Evolutionary conservation across 1,140 invertebrate species (phyloP), one percentile per base, ranked within the genome.

Genomic region (Venturia canescens): DNA sequence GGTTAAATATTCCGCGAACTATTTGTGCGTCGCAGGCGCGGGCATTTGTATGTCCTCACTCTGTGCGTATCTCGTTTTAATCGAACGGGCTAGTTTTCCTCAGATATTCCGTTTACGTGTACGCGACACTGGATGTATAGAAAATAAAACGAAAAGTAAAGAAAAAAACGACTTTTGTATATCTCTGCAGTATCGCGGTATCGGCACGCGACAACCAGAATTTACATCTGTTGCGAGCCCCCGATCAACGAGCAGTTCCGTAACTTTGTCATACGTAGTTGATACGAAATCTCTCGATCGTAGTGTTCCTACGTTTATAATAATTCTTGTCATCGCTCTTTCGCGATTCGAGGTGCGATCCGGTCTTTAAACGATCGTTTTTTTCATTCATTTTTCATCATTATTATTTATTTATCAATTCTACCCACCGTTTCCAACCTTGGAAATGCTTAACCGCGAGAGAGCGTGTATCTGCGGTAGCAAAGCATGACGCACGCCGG

Each of bases 381-480:
- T n/a, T n/a, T n/a, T 15, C 69, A 88, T 87, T 86, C 87, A 86
- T 88, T 85, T 85, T 83, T 84, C 83, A 69, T 80, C 38, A 71
- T 23, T 74, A 27, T 74, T 44, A 3, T 63, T 66, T 27, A 29
- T 66, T 27, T 66, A 3, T 44, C 13, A 4, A 44, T 44, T 2
- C 26, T 29, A n/a, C 3, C 60, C 15, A 6, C 11, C 60, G 13
- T 5, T 66, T 27, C 13, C 86, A 84, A 88, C 87, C 86, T 89
- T 89, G 87, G 85, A 84, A 78, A 79, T 83, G 80, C 57, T 80
- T 27, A 34, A 26, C 38, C 13, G 9, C 1, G 9, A 72, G 44
- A 34, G 38, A 50, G 72, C 82, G 80, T n/a, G n/a, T 75, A 85
- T 84, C 85, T 84, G n/a, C n/a, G 85, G 87, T 88, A 85, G 82